Conservation (phyloP, 2,888 invertebrate genomes). For the Anoncus sp. region DNA sequence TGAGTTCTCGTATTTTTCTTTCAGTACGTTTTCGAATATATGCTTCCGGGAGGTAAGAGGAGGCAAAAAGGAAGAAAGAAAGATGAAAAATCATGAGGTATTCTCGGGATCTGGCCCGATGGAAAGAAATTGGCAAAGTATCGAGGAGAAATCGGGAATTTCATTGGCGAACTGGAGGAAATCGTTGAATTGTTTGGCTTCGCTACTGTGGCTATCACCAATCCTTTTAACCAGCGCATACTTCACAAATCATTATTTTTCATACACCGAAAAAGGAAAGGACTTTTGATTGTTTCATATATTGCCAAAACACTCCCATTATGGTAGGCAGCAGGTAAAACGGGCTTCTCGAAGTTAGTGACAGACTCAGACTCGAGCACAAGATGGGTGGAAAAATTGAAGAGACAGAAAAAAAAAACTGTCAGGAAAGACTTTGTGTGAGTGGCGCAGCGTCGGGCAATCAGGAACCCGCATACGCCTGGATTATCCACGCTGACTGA, state of each 20-base stretch:
- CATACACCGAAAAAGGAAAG: too few species aligned
- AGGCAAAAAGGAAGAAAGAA: not conserved
- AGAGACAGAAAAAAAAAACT: not conserved
- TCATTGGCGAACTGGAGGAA: conserved; percentile 14
- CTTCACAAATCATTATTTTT: too few species aligned
- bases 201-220: not conserved
- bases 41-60: conserved; percentile 1
- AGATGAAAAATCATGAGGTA: conserved; percentile 14
- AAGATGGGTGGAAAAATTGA: not conserved
- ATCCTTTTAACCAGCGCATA: too few species aligned
- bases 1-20: conserved; percentile 11
- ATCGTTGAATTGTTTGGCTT: conserved; percentile 16
- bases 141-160: not conserved
- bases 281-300: too few species aligned
- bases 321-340: too few species aligned
- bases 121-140: conserved; percentile 1
- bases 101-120: conserved; percentile 14
- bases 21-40: conserved; percentile 8
- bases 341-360: too few species aligned
- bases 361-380: too few species aligned
- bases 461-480: conserved; percentile 69
- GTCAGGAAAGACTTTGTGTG: too few species aligned
- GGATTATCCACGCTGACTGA: conserved; percentile 66
- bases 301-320: too few species aligned
- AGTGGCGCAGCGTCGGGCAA: conserved; percentile 61